Conservation (phyloP, 2,797 vertebrate species). For the Myotis daubentonii region DNA sequence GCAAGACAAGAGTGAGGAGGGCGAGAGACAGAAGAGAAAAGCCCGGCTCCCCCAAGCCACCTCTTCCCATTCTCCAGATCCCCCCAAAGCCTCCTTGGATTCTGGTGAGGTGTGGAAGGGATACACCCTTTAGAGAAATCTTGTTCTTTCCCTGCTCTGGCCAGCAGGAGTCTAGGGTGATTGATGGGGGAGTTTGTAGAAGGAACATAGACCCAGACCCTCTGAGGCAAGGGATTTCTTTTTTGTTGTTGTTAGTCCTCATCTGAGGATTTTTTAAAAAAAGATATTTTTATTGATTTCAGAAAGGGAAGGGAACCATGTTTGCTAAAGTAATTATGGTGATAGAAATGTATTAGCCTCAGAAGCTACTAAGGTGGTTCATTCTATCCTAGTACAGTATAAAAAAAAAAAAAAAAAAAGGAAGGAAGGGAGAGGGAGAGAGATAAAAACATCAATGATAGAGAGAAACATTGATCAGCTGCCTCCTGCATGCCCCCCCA, state of each 20-base stretch:
- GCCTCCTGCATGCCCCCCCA: not conserved
- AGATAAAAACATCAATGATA: not conserved
- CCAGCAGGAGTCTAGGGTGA: conserved; percentile 75
- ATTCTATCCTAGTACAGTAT: no score
- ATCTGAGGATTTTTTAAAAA: no score
- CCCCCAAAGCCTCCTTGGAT: conserved; percentile 47
- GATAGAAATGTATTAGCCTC: no score
- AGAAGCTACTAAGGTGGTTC: no score
- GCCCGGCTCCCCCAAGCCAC: conserved; percentile 57
- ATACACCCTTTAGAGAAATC: not conserved
- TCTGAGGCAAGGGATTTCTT: conserved; percentile 1
- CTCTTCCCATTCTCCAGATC: conserved; percentile 27
- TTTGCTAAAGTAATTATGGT: no score
- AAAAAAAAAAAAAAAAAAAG: not conserved
- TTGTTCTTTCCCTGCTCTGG: not conserved
- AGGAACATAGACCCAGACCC: conserved; percentile 1
- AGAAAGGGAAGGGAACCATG: not conserved
- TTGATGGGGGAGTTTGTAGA: conserved; percentile 76
- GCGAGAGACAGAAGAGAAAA: conserved; percentile 82
- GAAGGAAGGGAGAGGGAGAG: not conserved
- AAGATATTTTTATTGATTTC: not conserved
- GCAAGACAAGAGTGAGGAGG: conserved; percentile 90
- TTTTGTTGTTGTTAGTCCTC: not conserved
- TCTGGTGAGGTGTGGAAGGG: conserved; percentile 75
- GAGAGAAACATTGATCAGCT: not conserved